These are phyloP conservation scores for Elephantulus edwardii DNA, from an alignment of 2,113 vertebrate species.

Conservation along the genomic window DNA sequence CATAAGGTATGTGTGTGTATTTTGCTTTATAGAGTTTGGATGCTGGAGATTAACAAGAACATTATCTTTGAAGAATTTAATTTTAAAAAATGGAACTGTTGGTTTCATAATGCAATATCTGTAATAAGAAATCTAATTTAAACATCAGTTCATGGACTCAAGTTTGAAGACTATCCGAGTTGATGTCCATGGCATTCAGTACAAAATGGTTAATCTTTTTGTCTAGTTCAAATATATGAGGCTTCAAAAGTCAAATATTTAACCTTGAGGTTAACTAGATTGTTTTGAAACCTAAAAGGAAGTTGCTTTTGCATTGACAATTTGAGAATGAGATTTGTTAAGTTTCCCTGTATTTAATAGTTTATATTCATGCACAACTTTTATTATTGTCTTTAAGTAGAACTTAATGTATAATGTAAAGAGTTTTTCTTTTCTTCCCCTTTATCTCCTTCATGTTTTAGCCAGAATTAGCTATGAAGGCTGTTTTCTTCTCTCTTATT, in stretches of 20 bases:
- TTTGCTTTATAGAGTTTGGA: constrained; percentile 50
- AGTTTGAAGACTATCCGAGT: constrained; percentile 8
- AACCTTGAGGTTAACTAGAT: neutral
- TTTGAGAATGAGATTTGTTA: constrained; percentile 45
- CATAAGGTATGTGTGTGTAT: constrained; percentile 18
- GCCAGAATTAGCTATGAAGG: constrained; percentile 10
- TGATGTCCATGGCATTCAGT: neutral
- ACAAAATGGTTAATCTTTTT: constrained; percentile 26
- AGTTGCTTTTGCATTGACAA: constrained; percentile 57
- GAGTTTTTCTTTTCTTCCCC: constrained; percentile 19
- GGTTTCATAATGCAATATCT: constrained; percentile 34
- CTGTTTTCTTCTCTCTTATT: neutral
- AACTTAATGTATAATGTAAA: constrained; percentile 37
- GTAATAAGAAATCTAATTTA: constrained; percentile 6
- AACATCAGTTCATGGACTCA: neutral
- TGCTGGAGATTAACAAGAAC: constrained; percentile 49
- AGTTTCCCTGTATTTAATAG: constrained; percentile 48
- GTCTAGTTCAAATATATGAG: neutral
- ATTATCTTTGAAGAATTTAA: constrained; percentile 54
- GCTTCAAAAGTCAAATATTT: constrained; percentile 33
- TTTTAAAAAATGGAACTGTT: constrained; percentile 16
- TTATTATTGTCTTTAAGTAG: constrained; percentile 58
- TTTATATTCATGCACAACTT: constrained; percentile 52
- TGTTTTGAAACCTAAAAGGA: constrained; percentile 39
- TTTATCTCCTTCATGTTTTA: constrained; percentile 48